Evolutionary conservation across 1,140 invertebrate species (phyloP).

Genomic region (Lerema accius): DNA sequence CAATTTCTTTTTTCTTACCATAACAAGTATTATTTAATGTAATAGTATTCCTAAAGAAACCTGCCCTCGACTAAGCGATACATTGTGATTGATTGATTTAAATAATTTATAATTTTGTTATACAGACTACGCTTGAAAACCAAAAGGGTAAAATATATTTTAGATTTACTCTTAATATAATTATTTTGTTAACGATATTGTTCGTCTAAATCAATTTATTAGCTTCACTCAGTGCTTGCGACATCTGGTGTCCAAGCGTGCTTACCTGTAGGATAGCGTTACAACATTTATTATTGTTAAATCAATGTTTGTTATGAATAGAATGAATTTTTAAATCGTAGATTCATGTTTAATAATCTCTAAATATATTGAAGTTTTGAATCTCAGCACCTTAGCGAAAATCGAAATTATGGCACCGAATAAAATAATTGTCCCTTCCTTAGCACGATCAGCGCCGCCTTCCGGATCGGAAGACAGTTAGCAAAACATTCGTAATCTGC

Average conservation of each 20-base stretch:
- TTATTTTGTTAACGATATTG: conserved; percentile 36
- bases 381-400: conserved; percentile 22
- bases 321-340: conserved; percentile 10
- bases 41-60: background rate
- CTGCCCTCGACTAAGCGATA: background rate
- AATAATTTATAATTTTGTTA: conserved; percentile 22
- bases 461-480: background rate
- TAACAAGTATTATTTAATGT: background rate
- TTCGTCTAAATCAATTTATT: conserved; percentile 14
- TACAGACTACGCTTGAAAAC: conserved; percentile 19
- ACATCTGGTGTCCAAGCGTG: background rate
- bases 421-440: conserved; percentile 12
- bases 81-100: conserved; percentile 10
- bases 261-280: conserved; percentile 7
- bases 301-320: conserved; percentile 19
- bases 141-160: conserved; percentile 26
- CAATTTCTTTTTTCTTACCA: too few relatives aligned
- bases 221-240: conserved; percentile 23
- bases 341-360: conserved; percentile 20
- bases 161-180: conserved; percentile 21
- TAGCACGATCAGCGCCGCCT: conserved; percentile 4
- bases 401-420: conserved; percentile 9
- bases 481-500: background rate
- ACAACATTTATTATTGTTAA: too few relatives aligned
- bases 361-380: conserved; percentile 22